Conservation (phyloP, 2,113 vertebrate species). For the Astatoreochromis straeleni region DNA sequence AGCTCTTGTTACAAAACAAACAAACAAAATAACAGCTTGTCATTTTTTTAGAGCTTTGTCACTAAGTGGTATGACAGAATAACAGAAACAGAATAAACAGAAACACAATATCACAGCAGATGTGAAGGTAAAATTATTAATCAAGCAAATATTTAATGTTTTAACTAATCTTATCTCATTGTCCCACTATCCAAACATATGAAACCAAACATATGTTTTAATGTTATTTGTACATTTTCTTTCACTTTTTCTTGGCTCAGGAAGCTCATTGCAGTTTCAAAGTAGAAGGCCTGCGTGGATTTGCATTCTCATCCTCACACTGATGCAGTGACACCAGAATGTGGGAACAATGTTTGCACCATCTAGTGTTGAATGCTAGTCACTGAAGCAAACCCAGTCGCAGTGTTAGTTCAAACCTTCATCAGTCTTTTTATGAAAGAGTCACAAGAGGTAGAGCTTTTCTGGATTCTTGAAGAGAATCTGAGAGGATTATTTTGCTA, state of each 20-base stretch:
- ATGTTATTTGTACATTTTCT: background rate
- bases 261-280: background rate
- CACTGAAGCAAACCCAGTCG: background rate
- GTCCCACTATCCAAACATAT: background rate
- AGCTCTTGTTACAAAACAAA: background rate
- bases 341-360: background rate
- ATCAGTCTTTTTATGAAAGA: background rate
- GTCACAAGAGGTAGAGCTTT: background rate
- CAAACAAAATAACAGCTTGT: background rate
- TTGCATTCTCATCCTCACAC: background rate
- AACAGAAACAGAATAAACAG: background rate
- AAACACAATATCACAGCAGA: background rate
- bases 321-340: background rate
- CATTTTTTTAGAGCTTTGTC: background rate
- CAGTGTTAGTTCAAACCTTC: background rate
- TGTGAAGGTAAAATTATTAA: background rate
- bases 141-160: background rate
- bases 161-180: background rate
- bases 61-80: background rate
- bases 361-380: constrained; percentile 34
- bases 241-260: background rate
- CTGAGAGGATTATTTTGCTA: background rate
- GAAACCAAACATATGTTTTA: background rate
- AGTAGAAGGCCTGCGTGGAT: background rate
- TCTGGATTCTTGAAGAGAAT: background rate